Evolutionary conservation across 2,113 vertebrate species (phyloP).

Genomic region (Aplodontia rufa): DNA sequence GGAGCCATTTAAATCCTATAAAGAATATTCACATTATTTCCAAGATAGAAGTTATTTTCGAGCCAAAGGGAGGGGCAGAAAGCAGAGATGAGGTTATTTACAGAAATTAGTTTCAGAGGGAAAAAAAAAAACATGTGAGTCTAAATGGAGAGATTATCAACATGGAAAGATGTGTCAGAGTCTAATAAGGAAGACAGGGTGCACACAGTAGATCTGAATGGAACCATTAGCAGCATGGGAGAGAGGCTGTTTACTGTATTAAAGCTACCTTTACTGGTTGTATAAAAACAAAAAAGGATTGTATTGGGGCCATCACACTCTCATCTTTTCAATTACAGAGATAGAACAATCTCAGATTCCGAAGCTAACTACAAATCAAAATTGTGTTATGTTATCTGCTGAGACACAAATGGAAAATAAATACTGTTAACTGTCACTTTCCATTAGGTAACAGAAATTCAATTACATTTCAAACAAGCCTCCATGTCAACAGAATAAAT

Average conservation of each 20-base stretch:
- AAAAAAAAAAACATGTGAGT: conserved; percentile 58
- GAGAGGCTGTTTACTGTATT: conserved; percentile 84
- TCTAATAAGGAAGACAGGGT: conserved; percentile 83
- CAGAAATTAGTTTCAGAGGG: conserved; percentile 74
- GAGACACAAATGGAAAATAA: conserved; percentile 92
- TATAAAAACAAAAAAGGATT: conserved; percentile 84
- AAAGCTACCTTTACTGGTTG: conserved; percentile 83
- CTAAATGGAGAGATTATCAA: conserved; percentile 84
- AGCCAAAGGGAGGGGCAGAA: conserved; percentile 55
- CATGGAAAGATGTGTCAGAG: conserved; percentile 80
- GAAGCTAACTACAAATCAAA: conserved; percentile 92
- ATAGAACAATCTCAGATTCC: conserved; percentile 90
- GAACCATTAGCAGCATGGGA: conserved; percentile 82
- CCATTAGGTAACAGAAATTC: conserved; percentile 94
- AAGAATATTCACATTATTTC: conserved; percentile 54
- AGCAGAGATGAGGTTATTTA: conserved; percentile 76
- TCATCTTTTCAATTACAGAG: conserved; percentile 89
- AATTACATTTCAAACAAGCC: conserved; percentile 99
- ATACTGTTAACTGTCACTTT: conserved; percentile 97
- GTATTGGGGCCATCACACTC: conserved; percentile 84
- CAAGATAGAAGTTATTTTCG: conserved; percentile 66
- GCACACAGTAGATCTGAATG: conserved; percentile 81
- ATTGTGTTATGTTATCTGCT: conserved; percentile 93
- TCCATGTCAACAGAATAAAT: conserved; percentile 98
- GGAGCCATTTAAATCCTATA: not conserved